Percentiles rank a stretch among this genome's conserved stretches.
Conservation (phyloP, 2,113 vertebrate species). For the Xerus inauris region DNA sequence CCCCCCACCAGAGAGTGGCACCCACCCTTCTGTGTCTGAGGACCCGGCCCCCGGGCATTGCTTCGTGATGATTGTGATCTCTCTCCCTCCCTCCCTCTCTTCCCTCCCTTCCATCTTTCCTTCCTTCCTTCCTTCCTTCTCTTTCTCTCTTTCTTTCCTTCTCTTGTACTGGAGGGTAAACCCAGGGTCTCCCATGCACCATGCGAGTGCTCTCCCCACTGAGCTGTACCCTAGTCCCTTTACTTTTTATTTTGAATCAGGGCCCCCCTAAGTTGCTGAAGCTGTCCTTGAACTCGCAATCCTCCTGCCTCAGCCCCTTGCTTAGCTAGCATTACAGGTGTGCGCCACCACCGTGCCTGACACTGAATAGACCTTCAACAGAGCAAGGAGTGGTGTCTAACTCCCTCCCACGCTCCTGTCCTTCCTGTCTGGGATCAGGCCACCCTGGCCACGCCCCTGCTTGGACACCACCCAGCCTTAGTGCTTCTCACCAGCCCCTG, state of each 20-base stretch:
- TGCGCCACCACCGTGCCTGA: no score
- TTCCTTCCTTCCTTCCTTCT: no score
- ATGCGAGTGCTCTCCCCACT: background rate
- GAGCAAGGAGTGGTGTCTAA: fast-evolving
- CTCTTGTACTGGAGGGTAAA: background rate
- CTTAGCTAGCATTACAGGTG: background rate
- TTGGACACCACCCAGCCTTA: background rate
- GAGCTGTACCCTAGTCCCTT: background rate
- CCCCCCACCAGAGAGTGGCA: no score
- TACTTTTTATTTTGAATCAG: background rate
- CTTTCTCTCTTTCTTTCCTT: no score
- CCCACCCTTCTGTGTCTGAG: no score
- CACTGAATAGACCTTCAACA: background rate
- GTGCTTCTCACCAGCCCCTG: background rate
- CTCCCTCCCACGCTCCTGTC: background rate
- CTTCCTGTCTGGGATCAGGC: background rate
- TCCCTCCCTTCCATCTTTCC: no score
- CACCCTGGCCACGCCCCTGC: background rate
- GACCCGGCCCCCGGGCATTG: no score
- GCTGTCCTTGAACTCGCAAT: background rate
- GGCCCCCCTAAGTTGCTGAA: background rate
- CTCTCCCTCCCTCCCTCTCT: no score
- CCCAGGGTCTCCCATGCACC: no score
- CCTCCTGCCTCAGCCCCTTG: background rate
- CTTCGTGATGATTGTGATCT: no score